Evolutionary conservation across 1,140 invertebrate genomes (phyloP).

Genomic region (Heliconius hewitsoni): DNA sequence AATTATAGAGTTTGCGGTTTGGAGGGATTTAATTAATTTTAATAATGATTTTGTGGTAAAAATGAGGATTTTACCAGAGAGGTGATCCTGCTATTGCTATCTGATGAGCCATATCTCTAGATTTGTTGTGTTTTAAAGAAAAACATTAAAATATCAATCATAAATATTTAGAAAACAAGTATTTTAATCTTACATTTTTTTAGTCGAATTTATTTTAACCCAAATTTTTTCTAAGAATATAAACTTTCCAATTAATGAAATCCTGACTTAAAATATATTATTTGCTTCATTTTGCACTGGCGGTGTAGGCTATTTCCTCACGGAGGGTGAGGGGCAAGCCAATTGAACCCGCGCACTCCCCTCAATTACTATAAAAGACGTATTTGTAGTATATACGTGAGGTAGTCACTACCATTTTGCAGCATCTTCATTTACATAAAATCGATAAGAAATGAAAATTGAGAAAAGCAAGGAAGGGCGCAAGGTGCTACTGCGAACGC

Average conservation of each 20-base stretch:
- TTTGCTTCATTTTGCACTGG: neutral
- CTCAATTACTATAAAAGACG: slow-evolving; percentile 6
- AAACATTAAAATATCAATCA: neutral
- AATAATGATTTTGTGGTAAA: no score
- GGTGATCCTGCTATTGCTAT: neutral
- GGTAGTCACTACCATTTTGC: neutral
- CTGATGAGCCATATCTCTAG: neutral
- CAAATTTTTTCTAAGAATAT: no score
- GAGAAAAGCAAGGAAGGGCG: no score
- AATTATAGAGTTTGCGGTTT: no score
- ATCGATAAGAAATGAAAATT: no score
- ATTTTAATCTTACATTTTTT: no score
- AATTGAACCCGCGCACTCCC: neutral
- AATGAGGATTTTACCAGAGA: neutral
- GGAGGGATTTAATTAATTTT: no score
- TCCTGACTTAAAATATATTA: neutral
- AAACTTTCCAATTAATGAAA: no score
- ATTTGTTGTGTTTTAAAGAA: neutral
- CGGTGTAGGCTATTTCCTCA: neutral
- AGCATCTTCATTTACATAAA: neutral
- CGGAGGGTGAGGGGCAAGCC: neutral
- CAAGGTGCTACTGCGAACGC: no score
- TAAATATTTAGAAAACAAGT: neutral
- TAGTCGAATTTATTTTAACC: no score
- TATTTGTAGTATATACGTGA: neutral